Percentiles rank a stretch among this genome's conserved stretches.
Conservation (phyloP, 1,140 invertebrate species). For the roundworm (Caenorhabditis elegans) region DNA sequence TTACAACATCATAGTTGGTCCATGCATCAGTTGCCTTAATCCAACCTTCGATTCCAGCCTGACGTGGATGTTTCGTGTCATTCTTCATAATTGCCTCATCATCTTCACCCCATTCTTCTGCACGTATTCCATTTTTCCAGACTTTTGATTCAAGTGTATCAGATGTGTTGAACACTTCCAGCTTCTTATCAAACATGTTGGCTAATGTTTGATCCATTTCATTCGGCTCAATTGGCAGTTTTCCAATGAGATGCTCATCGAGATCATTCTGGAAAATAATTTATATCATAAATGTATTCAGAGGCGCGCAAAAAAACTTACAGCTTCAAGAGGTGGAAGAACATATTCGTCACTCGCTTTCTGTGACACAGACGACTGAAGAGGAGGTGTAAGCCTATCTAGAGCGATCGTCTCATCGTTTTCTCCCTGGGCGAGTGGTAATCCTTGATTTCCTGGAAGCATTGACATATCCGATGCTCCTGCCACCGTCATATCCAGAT, state of each 20-base stretch:
- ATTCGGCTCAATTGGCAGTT: background rate
- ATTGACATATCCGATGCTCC: background rate
- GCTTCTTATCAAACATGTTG: background rate
- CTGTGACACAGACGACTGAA: background rate
- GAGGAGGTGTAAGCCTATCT: background rate
- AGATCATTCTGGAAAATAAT: background rate
- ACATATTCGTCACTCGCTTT: background rate
- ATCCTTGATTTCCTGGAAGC: background rate
- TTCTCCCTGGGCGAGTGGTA: background rate
- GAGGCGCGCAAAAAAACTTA: background rate
- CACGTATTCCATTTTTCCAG: background rate
- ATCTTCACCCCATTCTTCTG: constrained; percentile 2
- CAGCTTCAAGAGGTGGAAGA: background rate
- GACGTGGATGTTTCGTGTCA: background rate
- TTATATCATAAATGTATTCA: no score
- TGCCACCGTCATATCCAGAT: background rate
- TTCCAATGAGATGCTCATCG: background rate
- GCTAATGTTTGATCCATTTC: background rate
- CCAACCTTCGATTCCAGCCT: background rate
- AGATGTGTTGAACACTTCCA: background rate
- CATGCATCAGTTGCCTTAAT: constrained; percentile 1
- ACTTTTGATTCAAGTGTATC: background rate
- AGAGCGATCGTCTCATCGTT: background rate
- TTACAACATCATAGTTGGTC: background rate
- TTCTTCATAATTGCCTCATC: background rate